A percentile compares a stretch with the other conserved stretches of the same genome.
Evolutionary conservation across 2,888 invertebrate genomes (phyloP).

Genomic region (Dynastes maya): DNA sequence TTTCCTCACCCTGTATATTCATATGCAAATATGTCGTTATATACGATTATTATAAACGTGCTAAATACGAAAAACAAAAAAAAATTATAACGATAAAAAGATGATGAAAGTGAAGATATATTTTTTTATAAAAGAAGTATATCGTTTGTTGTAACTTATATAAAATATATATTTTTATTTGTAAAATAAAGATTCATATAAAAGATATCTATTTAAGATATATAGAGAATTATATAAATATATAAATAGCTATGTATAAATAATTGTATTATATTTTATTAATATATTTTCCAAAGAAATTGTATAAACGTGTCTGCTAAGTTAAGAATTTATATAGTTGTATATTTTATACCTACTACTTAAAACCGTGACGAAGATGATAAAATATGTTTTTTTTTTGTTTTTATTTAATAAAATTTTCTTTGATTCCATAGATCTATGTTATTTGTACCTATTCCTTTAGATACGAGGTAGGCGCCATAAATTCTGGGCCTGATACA

Average conservation of each 20-base stretch:
- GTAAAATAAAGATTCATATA: slow-evolving; percentile 63
- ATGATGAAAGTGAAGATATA: slow-evolving; percentile 60
- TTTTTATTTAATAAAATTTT: slow-evolving; percentile 69
- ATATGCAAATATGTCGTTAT: too few species aligned
- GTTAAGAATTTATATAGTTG: slow-evolving; percentile 60
- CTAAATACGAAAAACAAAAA: slow-evolving; percentile 25
- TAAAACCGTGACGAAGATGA: slow-evolving; percentile 12
- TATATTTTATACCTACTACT: slow-evolving; percentile 68
- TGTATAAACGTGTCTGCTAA: slow-evolving; percentile 54
- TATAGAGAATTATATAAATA: slow-evolving; percentile 52
- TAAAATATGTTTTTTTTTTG: slow-evolving; percentile 65
- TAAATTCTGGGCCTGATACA: too few species aligned
- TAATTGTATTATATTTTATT: slow-evolving; percentile 63
- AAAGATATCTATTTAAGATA: slow-evolving; percentile 59
- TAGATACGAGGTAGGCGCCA: not conserved
- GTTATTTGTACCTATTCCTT: slow-evolving; percentile 27
- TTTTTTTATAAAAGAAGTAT: slow-evolving; percentile 66
- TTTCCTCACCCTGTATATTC: too few species aligned
- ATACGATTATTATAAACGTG: slow-evolving; percentile 19
- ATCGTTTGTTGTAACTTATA: slow-evolving; percentile 67
- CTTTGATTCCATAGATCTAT: slow-evolving; percentile 41
- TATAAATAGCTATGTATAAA: slow-evolving; percentile 65
- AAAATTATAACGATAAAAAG: slow-evolving; percentile 39
- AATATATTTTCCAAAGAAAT: slow-evolving; percentile 55
- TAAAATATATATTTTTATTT: slow-evolving; percentile 63